Conservation (phyloP, 2,888 invertebrate genomes). For the Leucoma salicis region DNA sequence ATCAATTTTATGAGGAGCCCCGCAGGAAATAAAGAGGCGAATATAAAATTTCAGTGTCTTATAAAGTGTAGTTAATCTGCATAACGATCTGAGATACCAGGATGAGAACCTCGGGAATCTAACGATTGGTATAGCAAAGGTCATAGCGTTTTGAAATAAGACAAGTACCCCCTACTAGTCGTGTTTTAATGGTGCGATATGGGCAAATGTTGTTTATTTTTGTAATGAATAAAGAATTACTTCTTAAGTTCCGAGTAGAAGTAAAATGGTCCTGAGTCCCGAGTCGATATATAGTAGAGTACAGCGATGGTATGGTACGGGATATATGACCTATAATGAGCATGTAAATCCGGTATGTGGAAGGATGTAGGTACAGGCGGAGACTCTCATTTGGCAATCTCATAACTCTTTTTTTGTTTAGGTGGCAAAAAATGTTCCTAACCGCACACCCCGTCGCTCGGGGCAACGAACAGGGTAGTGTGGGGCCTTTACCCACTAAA, state of each 20-base stretch:
- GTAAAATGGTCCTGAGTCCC: neutral
- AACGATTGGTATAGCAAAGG: conserved; percentile 40
- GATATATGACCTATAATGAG: no score
- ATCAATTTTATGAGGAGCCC: conserved; percentile 22
- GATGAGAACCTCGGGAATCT: conserved; percentile 25
- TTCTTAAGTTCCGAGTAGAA: neutral
- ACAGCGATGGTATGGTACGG: no score
- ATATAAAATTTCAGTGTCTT: conserved; percentile 35
- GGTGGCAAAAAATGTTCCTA: no score
- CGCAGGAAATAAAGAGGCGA: conserved; percentile 15
- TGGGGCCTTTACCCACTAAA: no score
- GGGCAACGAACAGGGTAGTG: no score
- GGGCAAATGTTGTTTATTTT: neutral
- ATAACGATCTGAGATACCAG: conserved; percentile 47
- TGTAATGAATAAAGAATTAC: neutral
- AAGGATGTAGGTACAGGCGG: no score
- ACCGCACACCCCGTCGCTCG: no score
- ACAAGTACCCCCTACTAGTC: conserved; percentile 17
- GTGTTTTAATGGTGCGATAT: neutral
- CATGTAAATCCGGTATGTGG: no score
- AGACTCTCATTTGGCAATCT: no score
- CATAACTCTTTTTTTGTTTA: no score
- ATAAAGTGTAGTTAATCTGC: conserved; percentile 56
- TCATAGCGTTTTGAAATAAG: conserved; percentile 15
- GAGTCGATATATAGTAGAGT: no score